Conservation (phyloP, 2,113 vertebrate genomes). For the Myotis lucifugus region DNA sequence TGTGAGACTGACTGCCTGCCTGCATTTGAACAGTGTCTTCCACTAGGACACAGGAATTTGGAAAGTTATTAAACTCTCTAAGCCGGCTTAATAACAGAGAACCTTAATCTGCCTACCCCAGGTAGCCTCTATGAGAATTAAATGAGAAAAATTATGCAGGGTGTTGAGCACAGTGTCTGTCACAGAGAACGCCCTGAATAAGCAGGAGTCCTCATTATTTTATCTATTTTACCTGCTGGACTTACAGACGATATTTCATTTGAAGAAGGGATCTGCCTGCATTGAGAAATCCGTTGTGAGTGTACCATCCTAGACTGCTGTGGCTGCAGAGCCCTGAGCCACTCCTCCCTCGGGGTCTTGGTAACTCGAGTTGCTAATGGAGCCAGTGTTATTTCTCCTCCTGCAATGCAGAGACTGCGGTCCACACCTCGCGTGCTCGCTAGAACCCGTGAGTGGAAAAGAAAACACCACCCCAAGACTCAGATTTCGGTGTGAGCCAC, state of each 20-base stretch:
- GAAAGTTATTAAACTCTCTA: background rate
- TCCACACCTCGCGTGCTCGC: conserved; percentile 40
- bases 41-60: background rate
- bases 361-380: conserved; percentile 61
- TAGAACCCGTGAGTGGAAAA: conserved; percentile 36
- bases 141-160: background rate
- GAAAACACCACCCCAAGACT: conserved; percentile 59
- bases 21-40: background rate
- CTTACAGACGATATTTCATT: background rate
- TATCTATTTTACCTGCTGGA: background rate
- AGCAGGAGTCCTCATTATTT: background rate
- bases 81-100: background rate
- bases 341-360: background rate
- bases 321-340: background rate
- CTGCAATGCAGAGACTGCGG: conserved; percentile 7
- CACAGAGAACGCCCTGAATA: background rate
- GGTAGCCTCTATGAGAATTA: background rate
- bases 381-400: conserved; percentile 52
- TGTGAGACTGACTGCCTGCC: background rate
- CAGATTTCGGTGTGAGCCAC: conserved; percentile 67
- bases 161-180: background rate
- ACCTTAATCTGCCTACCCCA: background rate
- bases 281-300: conserved; percentile 6
- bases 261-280: conserved; percentile 19
- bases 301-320: background rate